Conservation (phyloP, 2,113 vertebrate genomes). For the Gadus macrocephalus region DNA sequence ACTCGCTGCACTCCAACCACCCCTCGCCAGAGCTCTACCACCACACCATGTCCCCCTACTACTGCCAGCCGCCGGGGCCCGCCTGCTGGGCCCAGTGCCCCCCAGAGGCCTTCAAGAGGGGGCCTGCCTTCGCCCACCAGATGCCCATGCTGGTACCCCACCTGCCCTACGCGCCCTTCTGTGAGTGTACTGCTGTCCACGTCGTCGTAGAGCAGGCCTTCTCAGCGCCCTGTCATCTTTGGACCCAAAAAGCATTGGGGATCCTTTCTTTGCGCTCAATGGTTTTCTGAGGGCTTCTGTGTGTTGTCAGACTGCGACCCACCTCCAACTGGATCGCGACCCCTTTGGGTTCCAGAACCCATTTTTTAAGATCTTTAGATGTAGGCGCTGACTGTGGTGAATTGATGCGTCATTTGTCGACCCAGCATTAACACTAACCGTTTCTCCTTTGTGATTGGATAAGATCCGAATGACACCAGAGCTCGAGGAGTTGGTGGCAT, state of each 20-base stretch:
- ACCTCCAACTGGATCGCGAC: no score
- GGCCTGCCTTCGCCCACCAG: slow-evolving; percentile 27
- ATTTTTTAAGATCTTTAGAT: no score
- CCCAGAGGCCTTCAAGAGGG: slow-evolving; percentile 38
- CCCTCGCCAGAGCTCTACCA: slow-evolving; percentile 41
- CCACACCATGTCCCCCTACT: slow-evolving; percentile 54
- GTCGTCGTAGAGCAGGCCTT: background rate
- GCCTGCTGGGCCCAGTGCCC: slow-evolving; percentile 59
- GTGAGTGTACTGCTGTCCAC: slow-evolving; percentile 54
- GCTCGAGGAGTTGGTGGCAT: slow-evolving; percentile 36
- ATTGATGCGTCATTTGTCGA: background rate
- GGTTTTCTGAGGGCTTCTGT: no score
- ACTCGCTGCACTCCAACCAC: slow-evolving; percentile 67
- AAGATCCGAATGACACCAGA: slow-evolving; percentile 51
- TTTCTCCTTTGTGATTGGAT: background rate
- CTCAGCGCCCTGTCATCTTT: no score
- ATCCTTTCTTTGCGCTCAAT: no score
- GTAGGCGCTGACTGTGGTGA: no score
- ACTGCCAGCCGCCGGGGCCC: slow-evolving; percentile 44
- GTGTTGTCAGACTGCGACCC: no score
- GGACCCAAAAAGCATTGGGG: no score
- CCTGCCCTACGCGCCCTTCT: slow-evolving; percentile 26
- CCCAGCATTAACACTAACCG: background rate
- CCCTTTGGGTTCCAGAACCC: no score
- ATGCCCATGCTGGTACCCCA: slow-evolving; percentile 35